Conservation (phyloP, 2,888 invertebrate genomes). For the Aspidiotus destructor region DNA sequence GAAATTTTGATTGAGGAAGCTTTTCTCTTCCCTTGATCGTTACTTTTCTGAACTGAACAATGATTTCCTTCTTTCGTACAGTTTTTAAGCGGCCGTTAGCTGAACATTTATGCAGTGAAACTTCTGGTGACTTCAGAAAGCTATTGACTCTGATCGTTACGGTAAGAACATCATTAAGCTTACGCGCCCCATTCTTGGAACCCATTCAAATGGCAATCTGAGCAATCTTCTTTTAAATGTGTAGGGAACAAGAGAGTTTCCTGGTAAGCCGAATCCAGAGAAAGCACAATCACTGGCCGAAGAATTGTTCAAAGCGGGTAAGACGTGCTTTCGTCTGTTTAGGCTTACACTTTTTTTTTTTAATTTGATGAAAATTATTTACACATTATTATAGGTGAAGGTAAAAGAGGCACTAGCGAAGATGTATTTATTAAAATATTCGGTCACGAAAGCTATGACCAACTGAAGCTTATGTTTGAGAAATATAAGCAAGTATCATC, state of each 20-base stretch:
- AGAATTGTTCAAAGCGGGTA: conserved; percentile 56
- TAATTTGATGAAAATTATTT: not conserved
- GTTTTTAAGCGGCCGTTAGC: conserved; percentile 60
- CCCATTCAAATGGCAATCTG: not conserved
- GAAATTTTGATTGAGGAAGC: too few relatives aligned
- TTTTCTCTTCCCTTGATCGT: too few relatives aligned
- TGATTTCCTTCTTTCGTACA: conserved; percentile 40
- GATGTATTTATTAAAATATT: conserved; percentile 61
- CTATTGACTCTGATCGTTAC: conserved; percentile 63
- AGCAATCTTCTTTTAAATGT: conserved; percentile 4
- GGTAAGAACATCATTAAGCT: conserved; percentile 41
- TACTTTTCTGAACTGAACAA: too few relatives aligned
- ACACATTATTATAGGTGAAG: conserved; percentile 46
- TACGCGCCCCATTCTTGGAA: too few relatives aligned
- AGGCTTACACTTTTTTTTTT: conserved; percentile 4
- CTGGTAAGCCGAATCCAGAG: conserved; percentile 47
- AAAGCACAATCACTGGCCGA: conserved; percentile 64
- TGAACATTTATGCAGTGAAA: conserved; percentile 65
- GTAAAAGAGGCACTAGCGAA: conserved; percentile 62
- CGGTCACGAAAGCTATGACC: conserved; percentile 63
- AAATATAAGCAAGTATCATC: conserved; percentile 59
- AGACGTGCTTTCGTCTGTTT: not conserved
- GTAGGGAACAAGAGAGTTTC: conserved; percentile 39
- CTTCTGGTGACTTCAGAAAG: conserved; percentile 66
- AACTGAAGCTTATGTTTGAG: conserved; percentile 58